Evolutionary conservation across 2,113 vertebrate genomes (phyloP).

Genomic region (Dissostichus mawsoni): DNA sequence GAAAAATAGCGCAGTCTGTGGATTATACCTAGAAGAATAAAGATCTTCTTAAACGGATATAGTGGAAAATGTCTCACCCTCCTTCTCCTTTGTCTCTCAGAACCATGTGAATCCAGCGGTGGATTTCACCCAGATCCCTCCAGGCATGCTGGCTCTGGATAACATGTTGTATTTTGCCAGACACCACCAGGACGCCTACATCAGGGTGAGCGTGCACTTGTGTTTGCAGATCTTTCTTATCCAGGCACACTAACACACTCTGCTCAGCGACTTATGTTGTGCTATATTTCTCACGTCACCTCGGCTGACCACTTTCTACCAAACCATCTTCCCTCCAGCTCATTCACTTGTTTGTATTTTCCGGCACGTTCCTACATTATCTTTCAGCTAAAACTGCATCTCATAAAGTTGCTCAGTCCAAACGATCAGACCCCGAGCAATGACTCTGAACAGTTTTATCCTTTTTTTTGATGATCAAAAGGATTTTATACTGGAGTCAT

Average conservation of each 20-base stretch:
- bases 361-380: background rate
- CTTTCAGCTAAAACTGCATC: slow-evolving; percentile 24
- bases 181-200: slow-evolving; percentile 96
- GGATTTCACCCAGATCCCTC: slow-evolving; percentile 98
- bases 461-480: background rate
- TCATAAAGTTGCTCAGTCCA: slow-evolving; percentile 4
- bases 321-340: slow-evolving; percentile 29
- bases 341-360: slow-evolving; percentile 30
- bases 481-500: background rate
- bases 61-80: background rate
- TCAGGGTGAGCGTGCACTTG: slow-evolving; percentile 88
- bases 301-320: background rate
- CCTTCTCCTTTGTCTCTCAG: slow-evolving; percentile 74
- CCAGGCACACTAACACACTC: background rate
- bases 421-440: slow-evolving; percentile 5
- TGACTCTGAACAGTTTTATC: slow-evolving; percentile 3
- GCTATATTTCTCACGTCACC: slow-evolving; percentile 1
- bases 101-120: slow-evolving; percentile 98
- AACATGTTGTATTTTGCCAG: slow-evolving; percentile 98
- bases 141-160: slow-evolving; percentile 97
- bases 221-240: background rate
- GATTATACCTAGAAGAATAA: slow-evolving; percentile 12
- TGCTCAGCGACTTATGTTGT: background rate
- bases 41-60: background rate
- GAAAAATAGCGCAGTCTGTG: background rate